Base-by-base conservation (phyloP, 1,140 invertebrate species). In the Aphelinus atriplicis region DNA sequence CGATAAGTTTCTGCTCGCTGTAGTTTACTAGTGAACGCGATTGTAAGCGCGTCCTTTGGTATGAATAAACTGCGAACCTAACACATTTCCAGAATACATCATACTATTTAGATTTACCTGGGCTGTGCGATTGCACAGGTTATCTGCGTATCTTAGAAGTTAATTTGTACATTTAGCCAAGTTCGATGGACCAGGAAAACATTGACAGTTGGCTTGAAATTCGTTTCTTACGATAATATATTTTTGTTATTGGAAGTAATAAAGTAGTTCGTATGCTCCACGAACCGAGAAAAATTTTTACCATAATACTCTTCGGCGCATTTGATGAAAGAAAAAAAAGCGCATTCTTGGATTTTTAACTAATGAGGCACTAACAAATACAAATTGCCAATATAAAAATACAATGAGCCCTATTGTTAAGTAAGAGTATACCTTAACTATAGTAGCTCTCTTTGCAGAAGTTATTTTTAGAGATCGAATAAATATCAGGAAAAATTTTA, bases 191-290 rank as follows among this genome's bases (percentile, higher is more conserved):
- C 63, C 57, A 72, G 55, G 63, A 73, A 72, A 66, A 75, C 71
- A 77, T 78, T 73, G 73, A 81, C 72, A 71, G 73, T 75, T 77
- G 77, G 74, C 77, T 78, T 80, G 50, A 77, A 81, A 78, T 82
- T 79, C 66, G 76, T 79, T 81, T 81, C 77, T 80, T 78, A 80
- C 77, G 65, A 81, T 81, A 78, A 82, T 81, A 81, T 82, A 82
- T 82, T 81, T 81, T 82, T 81, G 77, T 81, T 81, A 79, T 78
- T 80, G 77, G 72, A 82, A 81, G 75, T 81, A 80, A 80, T 80
- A 66, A 77, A 81, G 73, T 81, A 81, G 69, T 72, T 76, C 64
- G 64, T 76, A 68, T 72, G 50, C 63, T 68, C 62, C 57, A 71
- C 57, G 69, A 71, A 67, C 48, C 10, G 47, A 66, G 43, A 75